Evolutionary conservation across 2,797 vertebrate genomes (phyloP).

Genomic region (Enoplosus armatus): DNA sequence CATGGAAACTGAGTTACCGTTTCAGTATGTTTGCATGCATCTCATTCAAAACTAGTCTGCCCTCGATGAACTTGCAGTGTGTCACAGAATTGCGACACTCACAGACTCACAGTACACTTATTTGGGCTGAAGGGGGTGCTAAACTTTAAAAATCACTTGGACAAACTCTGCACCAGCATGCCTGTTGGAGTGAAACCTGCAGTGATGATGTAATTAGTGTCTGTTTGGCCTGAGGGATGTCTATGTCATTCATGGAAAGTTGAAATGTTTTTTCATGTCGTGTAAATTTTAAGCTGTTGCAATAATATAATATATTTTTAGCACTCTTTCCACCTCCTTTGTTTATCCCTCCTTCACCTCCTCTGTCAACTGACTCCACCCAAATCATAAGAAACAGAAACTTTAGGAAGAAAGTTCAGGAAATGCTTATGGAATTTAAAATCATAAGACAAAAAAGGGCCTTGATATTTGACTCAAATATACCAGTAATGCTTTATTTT

Average conservation of each 20-base stretch:
- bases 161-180: neutral
- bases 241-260: neutral
- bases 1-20: neutral
- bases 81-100: neutral
- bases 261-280: neutral
- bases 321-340: neutral
- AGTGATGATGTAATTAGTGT: neutral
- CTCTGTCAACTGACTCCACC: too few relatives aligned
- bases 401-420: neutral
- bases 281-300: neutral
- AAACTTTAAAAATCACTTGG: neutral
- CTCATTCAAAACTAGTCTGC: neutral
- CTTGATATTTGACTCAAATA: neutral
- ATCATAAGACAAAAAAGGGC: rapidly evolving
- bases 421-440: neutral
- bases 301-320: neutral
- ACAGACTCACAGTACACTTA: neutral
- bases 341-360: neutral
- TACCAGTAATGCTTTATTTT: neutral
- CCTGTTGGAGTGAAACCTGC: neutral
- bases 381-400: neutral
- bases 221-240: neutral
- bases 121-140: slow-evolving; percentile 27
- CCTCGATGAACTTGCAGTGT: neutral
- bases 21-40: too few relatives aligned